Evolutionary conservation across 2,113 vertebrate genomes (phyloP).

Genomic region (Rynchops niger): DNA sequence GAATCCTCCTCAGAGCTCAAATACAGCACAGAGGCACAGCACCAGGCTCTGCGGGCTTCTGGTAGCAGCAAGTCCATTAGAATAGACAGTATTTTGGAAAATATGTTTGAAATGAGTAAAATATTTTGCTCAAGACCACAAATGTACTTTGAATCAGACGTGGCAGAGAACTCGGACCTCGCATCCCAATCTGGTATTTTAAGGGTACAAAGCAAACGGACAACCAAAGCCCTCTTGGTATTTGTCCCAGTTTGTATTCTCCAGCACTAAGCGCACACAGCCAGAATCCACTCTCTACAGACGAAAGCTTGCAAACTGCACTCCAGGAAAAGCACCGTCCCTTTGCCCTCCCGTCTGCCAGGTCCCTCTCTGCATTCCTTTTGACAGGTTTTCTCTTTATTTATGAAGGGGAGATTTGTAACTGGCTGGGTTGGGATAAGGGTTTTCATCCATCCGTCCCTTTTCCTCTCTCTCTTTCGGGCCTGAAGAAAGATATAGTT

Average conservation of each 20-base stretch:
- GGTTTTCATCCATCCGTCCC: background rate
- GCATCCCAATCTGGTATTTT: no score
- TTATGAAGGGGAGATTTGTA: background rate
- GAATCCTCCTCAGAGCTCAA: background rate
- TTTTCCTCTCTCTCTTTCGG: background rate
- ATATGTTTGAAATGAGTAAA: background rate
- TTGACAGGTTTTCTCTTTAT: background rate
- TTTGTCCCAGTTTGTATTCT: background rate
- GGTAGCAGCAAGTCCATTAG: rapidly evolving
- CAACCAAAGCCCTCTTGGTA: no score
- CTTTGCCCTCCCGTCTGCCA: background rate
- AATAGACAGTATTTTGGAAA: background rate
- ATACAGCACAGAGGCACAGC: no score
- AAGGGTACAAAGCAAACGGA: background rate
- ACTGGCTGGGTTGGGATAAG: background rate
- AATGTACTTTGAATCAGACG: background rate
- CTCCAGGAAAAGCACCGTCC: rapidly evolving
- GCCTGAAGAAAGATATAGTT: no score
- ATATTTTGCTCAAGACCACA: background rate
- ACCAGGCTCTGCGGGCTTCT: rapidly evolving
- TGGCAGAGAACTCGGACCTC: background rate
- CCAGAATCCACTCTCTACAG: rapidly evolving
- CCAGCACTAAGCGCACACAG: rapidly evolving
- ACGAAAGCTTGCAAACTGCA: background rate
- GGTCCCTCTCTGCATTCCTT: background rate